These are phyloP conservation scores for Silurus asotus DNA, from an alignment of 2,113 vertebrate species.

Conservation along the genomic window DNA sequence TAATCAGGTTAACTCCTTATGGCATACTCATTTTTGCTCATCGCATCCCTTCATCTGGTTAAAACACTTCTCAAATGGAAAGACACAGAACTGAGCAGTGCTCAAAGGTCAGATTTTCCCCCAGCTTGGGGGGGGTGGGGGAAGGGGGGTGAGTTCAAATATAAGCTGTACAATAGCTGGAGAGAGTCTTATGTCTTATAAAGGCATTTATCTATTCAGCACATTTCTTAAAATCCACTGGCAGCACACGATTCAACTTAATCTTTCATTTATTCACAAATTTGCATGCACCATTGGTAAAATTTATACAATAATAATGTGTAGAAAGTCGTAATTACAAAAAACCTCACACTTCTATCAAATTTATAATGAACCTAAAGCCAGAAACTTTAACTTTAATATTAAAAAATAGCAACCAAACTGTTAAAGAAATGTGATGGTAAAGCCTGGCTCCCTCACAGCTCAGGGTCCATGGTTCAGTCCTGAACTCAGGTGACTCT, in stretches of 20 bases:
- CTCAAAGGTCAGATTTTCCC: not conserved
- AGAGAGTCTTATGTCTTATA: no score
- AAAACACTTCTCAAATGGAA: not conserved
- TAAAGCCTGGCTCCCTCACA: not conserved
- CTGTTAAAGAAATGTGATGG: not conserved
- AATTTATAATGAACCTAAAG: not conserved
- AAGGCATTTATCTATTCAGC: not conserved
- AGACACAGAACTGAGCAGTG: not conserved
- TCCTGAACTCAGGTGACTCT: not conserved
- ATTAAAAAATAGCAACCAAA: not conserved
- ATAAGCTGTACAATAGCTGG: no score
- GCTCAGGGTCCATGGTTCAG: not conserved
- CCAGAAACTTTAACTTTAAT: not conserved
- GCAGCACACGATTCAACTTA: not conserved
- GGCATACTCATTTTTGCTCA: not conserved
- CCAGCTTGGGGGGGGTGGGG: no score
- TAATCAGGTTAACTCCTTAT: conserved; percentile 18
- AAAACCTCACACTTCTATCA: not conserved
- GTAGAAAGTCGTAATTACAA: not conserved
- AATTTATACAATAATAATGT: not conserved
- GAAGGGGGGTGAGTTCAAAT: no score
- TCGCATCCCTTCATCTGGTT: not conserved
- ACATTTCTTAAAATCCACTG: not conserved
- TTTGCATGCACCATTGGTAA: not conserved
- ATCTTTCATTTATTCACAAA: not conserved